These are phyloP conservation scores for Lottia gigantea DNA, from an alignment of 2,888 invertebrate genomes.

Conservation along the genomic window DNA sequence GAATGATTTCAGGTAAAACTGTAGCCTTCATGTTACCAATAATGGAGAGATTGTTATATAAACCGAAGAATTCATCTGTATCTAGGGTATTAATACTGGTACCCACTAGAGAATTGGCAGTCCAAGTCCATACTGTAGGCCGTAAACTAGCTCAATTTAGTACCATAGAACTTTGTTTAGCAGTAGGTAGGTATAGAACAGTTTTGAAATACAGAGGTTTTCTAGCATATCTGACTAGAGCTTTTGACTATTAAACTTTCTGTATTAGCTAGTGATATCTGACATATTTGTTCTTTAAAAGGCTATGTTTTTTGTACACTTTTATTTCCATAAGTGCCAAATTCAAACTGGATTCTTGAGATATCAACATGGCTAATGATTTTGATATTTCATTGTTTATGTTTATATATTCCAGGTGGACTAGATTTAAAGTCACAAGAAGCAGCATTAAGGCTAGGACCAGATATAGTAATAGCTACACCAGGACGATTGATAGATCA, in stretches of 20 bases:
- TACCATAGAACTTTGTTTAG: slow-evolving; percentile 66
- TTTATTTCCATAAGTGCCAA: too few relatives aligned
- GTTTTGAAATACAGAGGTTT: too few relatives aligned
- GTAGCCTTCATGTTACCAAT: slow-evolving; percentile 99
- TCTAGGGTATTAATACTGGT: slow-evolving; percentile 92
- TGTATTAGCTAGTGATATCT: too few relatives aligned
- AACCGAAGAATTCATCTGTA: slow-evolving; percentile 76
- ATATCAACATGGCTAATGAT: too few relatives aligned
- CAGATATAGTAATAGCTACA: slow-evolving; percentile 97
- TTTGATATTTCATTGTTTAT: too few relatives aligned
- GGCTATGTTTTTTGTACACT: too few relatives aligned
- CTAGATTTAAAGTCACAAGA: slow-evolving; percentile 72
- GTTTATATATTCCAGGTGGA: slow-evolving; percentile 65
- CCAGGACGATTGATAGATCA: slow-evolving; percentile 98
- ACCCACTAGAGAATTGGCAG: slow-evolving; percentile 96
- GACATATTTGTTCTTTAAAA: too few relatives aligned
- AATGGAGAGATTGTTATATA: slow-evolving; percentile 89
- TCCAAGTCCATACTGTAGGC: slow-evolving; percentile 95
- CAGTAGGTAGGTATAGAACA: slow-evolving; percentile 56
- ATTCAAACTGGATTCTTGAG: too few relatives aligned
- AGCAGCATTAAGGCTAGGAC: slow-evolving; percentile 79
- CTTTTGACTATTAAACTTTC: too few relatives aligned
- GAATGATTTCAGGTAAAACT: slow-evolving; percentile 85
- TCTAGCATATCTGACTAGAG: too few relatives aligned
- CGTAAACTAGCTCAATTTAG: slow-evolving; percentile 91